Conservation (phyloP, 2,888 invertebrate species). For the Eupithecia exiguata region DNA sequence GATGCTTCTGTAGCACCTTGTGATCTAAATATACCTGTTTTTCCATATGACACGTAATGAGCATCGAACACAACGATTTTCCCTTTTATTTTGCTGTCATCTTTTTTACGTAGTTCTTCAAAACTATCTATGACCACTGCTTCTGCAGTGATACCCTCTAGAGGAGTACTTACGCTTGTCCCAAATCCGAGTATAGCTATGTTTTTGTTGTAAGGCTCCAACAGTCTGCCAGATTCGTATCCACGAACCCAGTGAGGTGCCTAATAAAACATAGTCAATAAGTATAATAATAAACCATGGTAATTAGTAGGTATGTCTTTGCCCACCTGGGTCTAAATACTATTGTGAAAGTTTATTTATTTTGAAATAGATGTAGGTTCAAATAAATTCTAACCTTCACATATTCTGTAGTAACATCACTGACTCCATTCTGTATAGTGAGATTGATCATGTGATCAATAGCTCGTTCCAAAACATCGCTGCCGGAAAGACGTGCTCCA, state of each 20-base stretch:
- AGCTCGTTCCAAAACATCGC: conserved; percentile 83
- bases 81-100: conserved; percentile 78
- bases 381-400: conserved; percentile 63
- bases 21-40: conserved; percentile 86
- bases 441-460: conserved; percentile 85
- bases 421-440: conserved; percentile 53
- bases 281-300: no score
- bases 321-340: no score
- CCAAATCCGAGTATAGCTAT: conserved; percentile 88
- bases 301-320: no score
- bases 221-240: conserved; percentile 84
- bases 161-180: conserved; percentile 86
- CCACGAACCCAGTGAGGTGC: conserved; percentile 83
- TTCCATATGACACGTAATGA: conserved; percentile 85
- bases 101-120: conserved; percentile 83
- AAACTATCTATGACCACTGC: conserved; percentile 88
- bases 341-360: no score
- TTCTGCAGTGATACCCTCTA: conserved; percentile 87
- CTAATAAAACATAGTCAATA: conserved; percentile 50
- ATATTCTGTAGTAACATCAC: conserved; percentile 87
- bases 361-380: no score
- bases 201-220: conserved; percentile 84
- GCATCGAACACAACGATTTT: conserved; percentile 92
- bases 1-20: conserved; percentile 87
- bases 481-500: conserved; percentile 86